phyloP scores from a whole-genome alignment of 30 jellyfish, hydroid and myxozoan species.

The Aurelia aurita complex sp. Pacific region DNA sequence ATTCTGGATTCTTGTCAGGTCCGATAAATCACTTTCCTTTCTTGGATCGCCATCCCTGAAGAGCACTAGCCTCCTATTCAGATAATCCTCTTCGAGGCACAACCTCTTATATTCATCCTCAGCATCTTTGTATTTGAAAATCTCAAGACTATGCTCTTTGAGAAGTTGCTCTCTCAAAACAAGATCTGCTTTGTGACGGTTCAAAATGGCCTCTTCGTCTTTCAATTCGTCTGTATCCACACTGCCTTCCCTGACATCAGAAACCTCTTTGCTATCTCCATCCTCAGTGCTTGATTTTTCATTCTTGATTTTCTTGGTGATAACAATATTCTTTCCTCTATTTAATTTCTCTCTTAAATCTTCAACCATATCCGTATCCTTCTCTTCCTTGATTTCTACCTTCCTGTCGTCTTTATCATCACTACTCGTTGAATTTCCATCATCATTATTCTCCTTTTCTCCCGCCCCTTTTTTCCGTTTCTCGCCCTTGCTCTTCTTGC shows the following conservation, averaged over 20 bases:
- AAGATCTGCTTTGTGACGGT: conserved; percentile 62
- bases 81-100: conserved; percentile 87
- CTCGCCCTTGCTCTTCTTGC: conserved; percentile 6
- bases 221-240: conserved; percentile 6
- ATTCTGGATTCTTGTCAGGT: conserved; percentile 66
- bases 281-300: conserved; percentile 2
- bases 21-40: conserved; percentile 72
- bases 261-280: too few species aligned
- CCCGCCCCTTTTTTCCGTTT: neutral
- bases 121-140: conserved; percentile 69
- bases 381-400: conserved; percentile 55
- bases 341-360: conserved; percentile 82
- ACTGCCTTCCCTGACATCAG: neutral
- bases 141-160: conserved; percentile 81
- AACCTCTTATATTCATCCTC: conserved; percentile 84
- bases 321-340: conserved; percentile 70
- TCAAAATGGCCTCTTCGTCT: conserved; percentile 42
- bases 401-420: conserved; percentile 50
- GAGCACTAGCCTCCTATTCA: conserved; percentile 68
- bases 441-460: neutral
- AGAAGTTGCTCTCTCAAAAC: conserved; percentile 73
- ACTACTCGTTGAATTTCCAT: neutral
- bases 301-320: conserved; percentile 59
- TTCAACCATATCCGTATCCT: conserved; percentile 31
- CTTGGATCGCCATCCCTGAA: conserved; percentile 88